Evolutionary conservation across 2,797 vertebrate genomes (phyloP), one percentile per base, ranked within the genome.

Genomic region (Babyrousa celebensis): DNA sequence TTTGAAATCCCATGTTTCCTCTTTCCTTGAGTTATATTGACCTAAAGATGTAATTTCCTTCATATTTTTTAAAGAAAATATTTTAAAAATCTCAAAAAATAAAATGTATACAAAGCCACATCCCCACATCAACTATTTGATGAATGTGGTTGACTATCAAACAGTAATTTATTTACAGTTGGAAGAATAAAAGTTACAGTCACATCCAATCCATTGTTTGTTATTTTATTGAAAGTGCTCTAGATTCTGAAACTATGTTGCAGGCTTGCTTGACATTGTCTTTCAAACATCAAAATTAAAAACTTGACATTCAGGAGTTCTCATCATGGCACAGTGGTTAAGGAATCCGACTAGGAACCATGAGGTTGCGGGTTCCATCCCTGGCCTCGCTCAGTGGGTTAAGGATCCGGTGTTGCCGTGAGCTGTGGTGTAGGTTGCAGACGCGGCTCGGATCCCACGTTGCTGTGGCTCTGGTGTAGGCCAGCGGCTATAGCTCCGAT

Each of bases 1-100:
- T 98, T 97, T 97, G 97, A 98, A 97, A 95, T 97, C 98, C 90
- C 92, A 96, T 89, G 36, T 97, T 88, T 96, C 94, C 96, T 94
- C 95, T 97, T 96, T 98, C 89, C 96, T 95, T 96, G 85, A 98
- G 96, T 98, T 98, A 95, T 97, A 98, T 98, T 96, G 83, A 84
- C 25, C 63, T 43, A 91, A 79, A 86, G 97, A 98, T 96, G 98
- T 98, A 65, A 98, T 98, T 98, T 98, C 93, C 96, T 98, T 97
- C 98, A 97, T 98, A 97, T 98, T 99, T 98, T 98, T 98, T 98
- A 98, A 98, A 98, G 96, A 98, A 98, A 98, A 94, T 96, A 97
- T 36, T 36, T 96, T 97, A 98, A 98, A 98, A 98, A 98, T 97
- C 92, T 97, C 43, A 75, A 86, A 94, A 58, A 65, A 25, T 36